Percentiles rank a stretch among this genome's conserved stretches.
Evolutionary conservation across 2,888 invertebrate species (phyloP).

Genomic region (Xestoiulus laeticollis): DNA sequence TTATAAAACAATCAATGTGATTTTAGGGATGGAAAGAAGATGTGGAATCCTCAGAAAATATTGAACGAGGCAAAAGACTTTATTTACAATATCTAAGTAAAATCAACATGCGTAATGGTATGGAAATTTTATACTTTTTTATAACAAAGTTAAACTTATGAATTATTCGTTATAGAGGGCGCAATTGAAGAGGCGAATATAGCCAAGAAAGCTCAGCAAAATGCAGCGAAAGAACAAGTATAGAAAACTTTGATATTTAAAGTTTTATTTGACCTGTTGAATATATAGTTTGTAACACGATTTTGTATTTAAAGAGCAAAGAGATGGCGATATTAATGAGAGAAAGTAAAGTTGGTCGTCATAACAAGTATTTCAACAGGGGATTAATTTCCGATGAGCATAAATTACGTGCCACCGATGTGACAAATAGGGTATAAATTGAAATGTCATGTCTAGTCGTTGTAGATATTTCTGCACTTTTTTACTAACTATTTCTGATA

Average conservation of each 20-base stretch:
- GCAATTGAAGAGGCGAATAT: slow-evolving; percentile 48
- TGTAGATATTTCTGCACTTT: neutral
- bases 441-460: neutral
- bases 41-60: neutral
- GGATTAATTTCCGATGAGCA: slow-evolving; percentile 45
- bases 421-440: slow-evolving; percentile 45
- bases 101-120: neutral
- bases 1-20: neutral
- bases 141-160: neutral
- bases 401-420: slow-evolving; percentile 47
- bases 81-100: slow-evolving; percentile 53
- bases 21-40: slow-evolving; percentile 52
- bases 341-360: slow-evolving; percentile 49
- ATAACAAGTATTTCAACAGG: slow-evolving; percentile 9
- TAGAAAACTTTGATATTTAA: neutral
- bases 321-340: slow-evolving; percentile 49
- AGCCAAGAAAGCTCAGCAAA: slow-evolving; percentile 25
- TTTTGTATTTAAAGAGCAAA: slow-evolving; percentile 46
- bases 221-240: slow-evolving; percentile 44
- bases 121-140: neutral
- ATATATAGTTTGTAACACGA: slow-evolving; percentile 39
- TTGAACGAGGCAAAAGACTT: slow-evolving; percentile 44
- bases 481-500: neutral
- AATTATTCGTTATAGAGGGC: slow-evolving; percentile 32
- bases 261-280: neutral